phyloP scores from a whole-genome alignment of 2,113 vertebrate species.

The Reinhardtius hippoglossoides region DNA sequence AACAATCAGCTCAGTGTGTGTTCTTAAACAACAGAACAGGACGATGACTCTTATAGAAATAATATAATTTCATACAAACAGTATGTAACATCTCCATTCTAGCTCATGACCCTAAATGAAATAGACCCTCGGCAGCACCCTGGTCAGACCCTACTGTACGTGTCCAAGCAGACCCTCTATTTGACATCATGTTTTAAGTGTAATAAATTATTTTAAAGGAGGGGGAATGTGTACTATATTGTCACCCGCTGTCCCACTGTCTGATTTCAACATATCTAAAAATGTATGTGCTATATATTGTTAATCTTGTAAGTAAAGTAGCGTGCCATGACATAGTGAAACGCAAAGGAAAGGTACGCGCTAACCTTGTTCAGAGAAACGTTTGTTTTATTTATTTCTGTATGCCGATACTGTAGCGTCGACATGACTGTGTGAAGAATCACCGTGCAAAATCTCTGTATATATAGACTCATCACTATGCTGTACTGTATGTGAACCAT shows the following conservation, averaged over 20 bases:
- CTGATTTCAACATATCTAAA: slow-evolving; percentile 72
- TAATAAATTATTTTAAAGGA: slow-evolving; percentile 28
- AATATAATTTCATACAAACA: slow-evolving; percentile 12
- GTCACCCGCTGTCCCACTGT: slow-evolving; percentile 66
- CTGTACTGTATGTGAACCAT: slow-evolving; percentile 74
- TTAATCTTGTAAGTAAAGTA: slow-evolving; percentile 77
- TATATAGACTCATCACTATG: slow-evolving; percentile 72
- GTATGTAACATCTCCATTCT: slow-evolving; percentile 29
- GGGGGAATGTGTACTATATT: slow-evolving; percentile 58
- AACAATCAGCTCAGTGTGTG: slow-evolving; percentile 43
- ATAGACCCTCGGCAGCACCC: slow-evolving; percentile 1
- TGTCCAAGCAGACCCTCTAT: slow-evolving; percentile 49
- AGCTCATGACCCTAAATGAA: slow-evolving; percentile 19
- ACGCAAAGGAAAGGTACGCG: slow-evolving; percentile 48
- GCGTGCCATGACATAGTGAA: slow-evolving; percentile 57
- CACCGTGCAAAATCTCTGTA: slow-evolving; percentile 70
- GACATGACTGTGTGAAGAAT: slow-evolving; percentile 36
- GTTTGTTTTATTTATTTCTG: slow-evolving; percentile 74
- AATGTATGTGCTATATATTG: slow-evolving; percentile 77
- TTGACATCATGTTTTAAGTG: slow-evolving; percentile 54
- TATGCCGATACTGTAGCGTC: slow-evolving; percentile 71
- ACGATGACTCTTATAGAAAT: slow-evolving; percentile 1
- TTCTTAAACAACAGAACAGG: slow-evolving; percentile 25
- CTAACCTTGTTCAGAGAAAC: slow-evolving; percentile 65
- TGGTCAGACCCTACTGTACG: slow-evolving; percentile 59